phyloP scores from a whole-genome alignment of 2,113 vertebrate genomes.

The Pelodiscus sinensis region DNA sequence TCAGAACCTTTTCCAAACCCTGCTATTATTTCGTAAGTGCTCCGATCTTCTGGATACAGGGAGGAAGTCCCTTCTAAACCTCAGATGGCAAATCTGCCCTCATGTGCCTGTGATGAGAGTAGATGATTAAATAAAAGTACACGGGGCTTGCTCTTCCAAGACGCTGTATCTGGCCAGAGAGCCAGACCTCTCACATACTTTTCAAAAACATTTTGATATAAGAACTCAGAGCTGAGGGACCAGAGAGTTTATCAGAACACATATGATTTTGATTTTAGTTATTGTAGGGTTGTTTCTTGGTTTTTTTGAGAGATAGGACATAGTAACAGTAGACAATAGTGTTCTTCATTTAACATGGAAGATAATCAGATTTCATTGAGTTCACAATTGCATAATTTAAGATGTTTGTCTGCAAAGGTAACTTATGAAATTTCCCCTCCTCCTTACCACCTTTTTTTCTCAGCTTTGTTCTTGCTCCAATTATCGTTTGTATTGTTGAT shows the following conservation, averaged over 20 bases:
- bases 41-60: not conserved
- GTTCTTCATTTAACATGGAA: not conserved
- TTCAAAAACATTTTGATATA: not conserved
- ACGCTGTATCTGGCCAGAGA: not conserved
- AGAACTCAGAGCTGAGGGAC: not conserved
- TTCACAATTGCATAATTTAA: not conserved
- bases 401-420: not conserved
- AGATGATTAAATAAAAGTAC: not conserved
- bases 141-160: not conserved
- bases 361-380: not conserved
- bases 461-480: not conserved
- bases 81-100: not conserved
- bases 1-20: not conserved
- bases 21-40: not conserved
- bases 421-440: not conserved
- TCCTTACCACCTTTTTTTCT: not conserved
- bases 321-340: not conserved
- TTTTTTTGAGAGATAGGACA: not conserved
- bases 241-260: not conserved
- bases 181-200: not conserved
- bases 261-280: no score
- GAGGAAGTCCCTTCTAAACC: not conserved
- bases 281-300: no score
- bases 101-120: not conserved
- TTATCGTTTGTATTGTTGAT: not conserved